Evolutionary conservation across 2,797 vertebrate genomes (phyloP).

Genomic region (Dendrocincla fuliginosa): DNA sequence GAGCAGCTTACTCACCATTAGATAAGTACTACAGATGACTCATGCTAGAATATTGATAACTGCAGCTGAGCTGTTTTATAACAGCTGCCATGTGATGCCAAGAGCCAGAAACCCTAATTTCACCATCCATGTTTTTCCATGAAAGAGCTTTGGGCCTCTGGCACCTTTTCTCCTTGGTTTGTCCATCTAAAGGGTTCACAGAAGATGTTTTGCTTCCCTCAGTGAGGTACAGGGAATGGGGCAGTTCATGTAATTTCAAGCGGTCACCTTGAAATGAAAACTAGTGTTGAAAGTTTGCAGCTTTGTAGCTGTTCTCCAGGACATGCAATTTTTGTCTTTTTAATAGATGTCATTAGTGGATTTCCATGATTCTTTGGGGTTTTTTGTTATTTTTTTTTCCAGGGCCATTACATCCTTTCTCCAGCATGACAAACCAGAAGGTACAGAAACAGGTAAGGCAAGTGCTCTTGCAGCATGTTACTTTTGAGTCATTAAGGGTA

Average conservation of each 20-base stretch:
- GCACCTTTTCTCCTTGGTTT: neutral
- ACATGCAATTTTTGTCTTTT: neutral
- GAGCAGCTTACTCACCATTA: slow-evolving; percentile 58
- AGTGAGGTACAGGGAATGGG: neutral
- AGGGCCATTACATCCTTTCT: neutral
- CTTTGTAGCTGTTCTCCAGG: neutral
- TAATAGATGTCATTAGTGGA: neutral
- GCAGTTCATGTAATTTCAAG: neutral
- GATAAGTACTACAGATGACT: slow-evolving; percentile 68
- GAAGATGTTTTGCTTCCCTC: neutral
- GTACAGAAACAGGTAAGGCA: slow-evolving; percentile 43
- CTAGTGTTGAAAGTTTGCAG: neutral
- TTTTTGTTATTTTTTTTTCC: slow-evolving; percentile 1
- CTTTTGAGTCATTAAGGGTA: neutral
- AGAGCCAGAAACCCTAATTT: neutral
- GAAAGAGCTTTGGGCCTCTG: neutral
- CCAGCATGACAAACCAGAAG: neutral
- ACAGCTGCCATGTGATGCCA: neutral
- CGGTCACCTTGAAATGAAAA: neutral
- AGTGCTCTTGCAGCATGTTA: neutral
- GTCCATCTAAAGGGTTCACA: neutral
- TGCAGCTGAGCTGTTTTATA: neutral
- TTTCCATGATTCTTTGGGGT: slow-evolving; percentile 36
- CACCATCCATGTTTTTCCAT: neutral
- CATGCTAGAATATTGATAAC: neutral